phyloP scores from a whole-genome alignment of 2,888 invertebrate species.

The Hoplodrina ambigua region DNA sequence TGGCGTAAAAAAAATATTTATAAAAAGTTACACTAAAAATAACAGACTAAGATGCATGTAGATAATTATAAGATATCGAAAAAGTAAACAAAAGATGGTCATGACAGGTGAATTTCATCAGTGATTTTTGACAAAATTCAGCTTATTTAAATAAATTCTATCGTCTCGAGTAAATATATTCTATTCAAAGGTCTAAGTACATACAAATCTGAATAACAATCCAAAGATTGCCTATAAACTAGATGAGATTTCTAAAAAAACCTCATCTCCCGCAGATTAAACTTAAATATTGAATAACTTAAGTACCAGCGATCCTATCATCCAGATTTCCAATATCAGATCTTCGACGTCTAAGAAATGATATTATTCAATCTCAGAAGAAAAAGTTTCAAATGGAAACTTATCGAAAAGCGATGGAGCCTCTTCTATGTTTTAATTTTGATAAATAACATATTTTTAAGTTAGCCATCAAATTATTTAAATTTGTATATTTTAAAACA shows the following conservation, averaged over 20 bases:
- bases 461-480: too few species aligned
- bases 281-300: constrained; percentile 64
- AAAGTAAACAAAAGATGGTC: too few species aligned
- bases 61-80: too few species aligned
- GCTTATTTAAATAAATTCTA: not conserved
- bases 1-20: too few species aligned
- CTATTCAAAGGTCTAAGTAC: constrained; percentile 13
- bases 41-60: too few species aligned
- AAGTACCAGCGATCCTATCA: constrained; percentile 57
- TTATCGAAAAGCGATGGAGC: constrained; percentile 47
- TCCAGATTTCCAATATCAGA: constrained; percentile 67
- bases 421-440: constrained; percentile 59
- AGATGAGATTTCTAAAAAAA: constrained; percentile 47
- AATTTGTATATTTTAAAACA: too few species aligned
- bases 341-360: constrained; percentile 62
- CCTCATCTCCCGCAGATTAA: constrained; percentile 55
- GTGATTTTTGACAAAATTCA: not conserved
- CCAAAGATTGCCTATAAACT: constrained; percentile 30
- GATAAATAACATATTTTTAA: constrained; percentile 18
- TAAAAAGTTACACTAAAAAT: too few species aligned
- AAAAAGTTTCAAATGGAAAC: constrained; percentile 62
- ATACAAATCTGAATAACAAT: constrained; percentile 38
- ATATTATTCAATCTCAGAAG: constrained; percentile 66
- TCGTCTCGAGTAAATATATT: constrained; percentile 2
- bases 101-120: too few species aligned